Evolutionary conservation across 2,888 invertebrate genomes (phyloP).

Genomic region (Ypsolopha sequella): DNA sequence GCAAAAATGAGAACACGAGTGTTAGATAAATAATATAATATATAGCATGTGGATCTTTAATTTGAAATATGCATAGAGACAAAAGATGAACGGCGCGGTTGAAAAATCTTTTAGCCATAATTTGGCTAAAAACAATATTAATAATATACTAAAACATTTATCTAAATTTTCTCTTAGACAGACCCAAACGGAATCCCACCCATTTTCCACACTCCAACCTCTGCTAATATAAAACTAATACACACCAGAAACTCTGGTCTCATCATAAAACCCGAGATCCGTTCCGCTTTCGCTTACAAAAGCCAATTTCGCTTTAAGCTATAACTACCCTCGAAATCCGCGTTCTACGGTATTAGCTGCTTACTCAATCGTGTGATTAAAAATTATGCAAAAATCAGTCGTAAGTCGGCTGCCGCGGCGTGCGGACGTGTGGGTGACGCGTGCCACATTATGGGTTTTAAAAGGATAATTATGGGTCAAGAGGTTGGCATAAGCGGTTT

Average conservation of each 20-base stretch:
- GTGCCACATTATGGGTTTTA: slow-evolving; percentile 46
- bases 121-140: too few relatives aligned
- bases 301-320: slow-evolving; percentile 15
- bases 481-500: slow-evolving; percentile 15
- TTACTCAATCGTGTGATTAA: slow-evolving; percentile 67
- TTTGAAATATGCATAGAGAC: too few relatives aligned
- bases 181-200: not conserved
- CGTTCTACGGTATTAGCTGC: slow-evolving; percentile 66
- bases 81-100: too few relatives aligned
- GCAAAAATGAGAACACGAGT: too few relatives aligned
- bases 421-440: slow-evolving; percentile 32
- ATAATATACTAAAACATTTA: too few relatives aligned
- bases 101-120: too few relatives aligned
- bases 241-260: not conserved
- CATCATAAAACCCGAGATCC: slow-evolving; percentile 10
- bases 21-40: too few relatives aligned
- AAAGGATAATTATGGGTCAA: slow-evolving; percentile 39
- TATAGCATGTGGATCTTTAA: too few relatives aligned
- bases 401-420: slow-evolving; percentile 26
- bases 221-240: slow-evolving; percentile 7
- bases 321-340: slow-evolving; percentile 27
- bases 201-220: not conserved
- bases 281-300: slow-evolving; percentile 18
- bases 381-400: slow-evolving; percentile 48
- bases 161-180: too few relatives aligned